Evolutionary conservation across 1,140 invertebrate species (phyloP).

Genomic region (Choristoneura fumiferana): DNA sequence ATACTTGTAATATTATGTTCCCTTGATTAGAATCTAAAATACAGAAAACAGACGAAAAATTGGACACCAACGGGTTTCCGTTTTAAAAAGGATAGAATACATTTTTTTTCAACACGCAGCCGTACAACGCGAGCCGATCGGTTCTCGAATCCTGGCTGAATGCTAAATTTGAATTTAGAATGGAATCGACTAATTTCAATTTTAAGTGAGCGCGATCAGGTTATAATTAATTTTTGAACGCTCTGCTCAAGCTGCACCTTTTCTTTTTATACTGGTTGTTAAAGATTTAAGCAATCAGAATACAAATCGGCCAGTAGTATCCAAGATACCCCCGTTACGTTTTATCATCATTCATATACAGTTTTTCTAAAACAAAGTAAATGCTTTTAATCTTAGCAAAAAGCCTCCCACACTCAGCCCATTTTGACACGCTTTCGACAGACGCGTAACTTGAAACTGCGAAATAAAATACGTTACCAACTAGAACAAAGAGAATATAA

Average conservation of each 20-base stretch:
- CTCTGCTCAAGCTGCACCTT: no score
- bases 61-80: background rate
- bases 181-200: constrained; percentile 16
- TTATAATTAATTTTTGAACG: constrained; percentile 5
- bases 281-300: no score
- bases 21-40: no score
- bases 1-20: no score
- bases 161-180: constrained; percentile 15
- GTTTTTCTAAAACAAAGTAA: background rate
- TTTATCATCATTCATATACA: no score
- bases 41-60: no score
- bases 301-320: no score
- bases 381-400: background rate
- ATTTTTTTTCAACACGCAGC: constrained; percentile 7
- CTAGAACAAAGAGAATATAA: constrained; percentile 16
- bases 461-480: constrained; percentile 9
- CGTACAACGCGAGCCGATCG: background rate
- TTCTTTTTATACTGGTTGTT: no score
- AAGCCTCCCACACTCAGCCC: background rate
- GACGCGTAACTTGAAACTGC: constrained; percentile 3
- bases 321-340: no score
- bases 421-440: background rate
- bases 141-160: background rate
- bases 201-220: constrained; percentile 2
- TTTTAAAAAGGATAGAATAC: background rate